These are phyloP conservation scores for Hucho hucho DNA, from an alignment of 2,113 vertebrate species.

Conservation along the genomic window DNA sequence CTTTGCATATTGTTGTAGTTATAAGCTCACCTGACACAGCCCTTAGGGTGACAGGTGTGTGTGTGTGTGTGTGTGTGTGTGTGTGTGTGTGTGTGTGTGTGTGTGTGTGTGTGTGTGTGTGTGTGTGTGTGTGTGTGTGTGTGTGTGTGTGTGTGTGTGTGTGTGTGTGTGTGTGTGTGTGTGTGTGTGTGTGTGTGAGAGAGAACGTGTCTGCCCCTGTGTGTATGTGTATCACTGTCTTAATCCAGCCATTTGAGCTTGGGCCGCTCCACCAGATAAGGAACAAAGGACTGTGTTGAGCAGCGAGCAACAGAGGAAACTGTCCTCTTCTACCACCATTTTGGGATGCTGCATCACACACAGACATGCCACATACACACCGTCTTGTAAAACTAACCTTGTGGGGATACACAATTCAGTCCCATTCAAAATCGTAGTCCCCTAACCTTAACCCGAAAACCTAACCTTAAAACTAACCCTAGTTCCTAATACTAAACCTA, in stretches of 20 bases:
- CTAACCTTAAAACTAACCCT: too few relatives aligned
- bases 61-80: too few relatives aligned
- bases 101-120: too few relatives aligned
- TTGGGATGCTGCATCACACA: conserved; percentile 41
- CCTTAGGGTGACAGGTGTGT: not conserved
- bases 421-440: too few relatives aligned
- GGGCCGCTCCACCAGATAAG: conserved; percentile 3
- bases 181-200: too few relatives aligned
- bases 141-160: not conserved
- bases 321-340: conserved; percentile 32
- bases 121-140: not conserved
- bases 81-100: too few relatives aligned
- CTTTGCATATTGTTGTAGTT: conserved; percentile 1
- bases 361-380: not conserved
- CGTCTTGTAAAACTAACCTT: not conserved
- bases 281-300: conserved; percentile 61
- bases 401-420: too few relatives aligned
- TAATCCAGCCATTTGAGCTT: not conserved
- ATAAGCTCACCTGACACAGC: not conserved
- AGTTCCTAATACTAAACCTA: too few relatives aligned
- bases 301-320: conserved; percentile 22
- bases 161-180: not conserved
- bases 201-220: not conserved
- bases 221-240: not conserved
- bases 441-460: too few relatives aligned